phyloP scores from a whole-genome alignment of 2,797 vertebrate genomes.

The Hafferia zeledoni region DNA sequence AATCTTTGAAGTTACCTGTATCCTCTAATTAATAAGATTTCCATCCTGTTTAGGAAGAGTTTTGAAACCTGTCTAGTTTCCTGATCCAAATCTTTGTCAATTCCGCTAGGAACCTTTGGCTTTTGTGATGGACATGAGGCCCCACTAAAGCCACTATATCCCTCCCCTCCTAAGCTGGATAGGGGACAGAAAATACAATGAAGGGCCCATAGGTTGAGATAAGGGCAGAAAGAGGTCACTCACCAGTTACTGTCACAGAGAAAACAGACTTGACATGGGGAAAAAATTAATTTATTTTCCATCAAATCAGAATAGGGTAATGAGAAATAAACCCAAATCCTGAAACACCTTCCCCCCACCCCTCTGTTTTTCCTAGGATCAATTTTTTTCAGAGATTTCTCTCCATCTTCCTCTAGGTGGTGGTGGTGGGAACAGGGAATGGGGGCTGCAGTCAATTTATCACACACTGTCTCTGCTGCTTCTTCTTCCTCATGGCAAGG shows the following conservation, averaged over 20 bases:
- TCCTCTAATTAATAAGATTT: not conserved
- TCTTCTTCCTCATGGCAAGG: not conserved
- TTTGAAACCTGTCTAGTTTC: not conserved
- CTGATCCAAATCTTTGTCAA: not conserved
- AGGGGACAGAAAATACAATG: not conserved
- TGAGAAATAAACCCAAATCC: not conserved
- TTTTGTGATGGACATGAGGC: not conserved
- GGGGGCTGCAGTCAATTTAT: not conserved
- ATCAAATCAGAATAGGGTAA: not conserved
- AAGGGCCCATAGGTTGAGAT: not conserved
- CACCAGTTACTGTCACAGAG: not conserved
- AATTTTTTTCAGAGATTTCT: not conserved
- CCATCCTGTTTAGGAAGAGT: not conserved
- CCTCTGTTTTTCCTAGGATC: not conserved
- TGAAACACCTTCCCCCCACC: fast-evolving
- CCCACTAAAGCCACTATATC: fast-evolving
- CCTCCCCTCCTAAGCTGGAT: not conserved
- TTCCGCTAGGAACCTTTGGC: not conserved
- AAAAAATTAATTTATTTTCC: not conserved
- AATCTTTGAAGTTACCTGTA: not conserved
- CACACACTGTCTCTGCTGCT: not conserved
- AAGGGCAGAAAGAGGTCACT: not conserved
- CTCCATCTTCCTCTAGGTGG: not conserved
- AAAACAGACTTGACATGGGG: not conserved
- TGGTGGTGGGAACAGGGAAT: fast-evolving